Base-by-base conservation (phyloP, 2,113 vertebrate genomes). In the Cyphomyrus plagiostoma region DNA sequence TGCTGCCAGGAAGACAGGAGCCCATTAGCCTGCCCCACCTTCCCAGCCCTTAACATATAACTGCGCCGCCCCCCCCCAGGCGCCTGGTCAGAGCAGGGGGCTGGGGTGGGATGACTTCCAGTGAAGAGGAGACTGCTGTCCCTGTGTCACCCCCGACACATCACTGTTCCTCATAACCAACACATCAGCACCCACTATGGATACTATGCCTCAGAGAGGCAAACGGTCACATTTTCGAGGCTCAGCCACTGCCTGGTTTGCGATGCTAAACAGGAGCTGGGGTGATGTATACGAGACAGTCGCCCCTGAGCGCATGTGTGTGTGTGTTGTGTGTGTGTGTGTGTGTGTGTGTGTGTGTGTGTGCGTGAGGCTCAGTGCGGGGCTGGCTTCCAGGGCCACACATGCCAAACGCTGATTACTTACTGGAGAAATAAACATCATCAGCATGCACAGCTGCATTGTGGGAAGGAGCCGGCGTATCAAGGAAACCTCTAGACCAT, bases 1-100 rank as follows among this genome's bases (percentile, higher is more conserved):
- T 97, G 97, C 97, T 97, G 97, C 98, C 98, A 98, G 97, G 97
- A 98, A 98, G 97, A 98, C 89, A 94, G 96, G 97, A 96, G 97
- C 96, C 97, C 97, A 99, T 99, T 98, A 99, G 97, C 97, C 97
- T 95, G 95, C 96, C 95, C 96, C 94, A 95, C 95, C 96, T 95
- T 93, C 56, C 89, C 93, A 93, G 94, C 95, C 95, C 94, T 94
- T 95, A 88, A 70, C 84, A 92, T 88, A 91, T 89, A 80, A 46
- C 30, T 53, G 45, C 91, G 93, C 93, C 92, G 77, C 91, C 46
- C 45, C 46, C 80, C 80, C 39, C 39, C 2, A 19, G 35, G 7
- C 10, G 0, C 46, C 3, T 1, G 1, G 30, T 48, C 56, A n/a
- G 56, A 66, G 70, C 11, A 9, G 13, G 66, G 30, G 70, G 26